phyloP scores from a whole-genome alignment of 2,113 vertebrate species.

The Leucosticte australis region DNA sequence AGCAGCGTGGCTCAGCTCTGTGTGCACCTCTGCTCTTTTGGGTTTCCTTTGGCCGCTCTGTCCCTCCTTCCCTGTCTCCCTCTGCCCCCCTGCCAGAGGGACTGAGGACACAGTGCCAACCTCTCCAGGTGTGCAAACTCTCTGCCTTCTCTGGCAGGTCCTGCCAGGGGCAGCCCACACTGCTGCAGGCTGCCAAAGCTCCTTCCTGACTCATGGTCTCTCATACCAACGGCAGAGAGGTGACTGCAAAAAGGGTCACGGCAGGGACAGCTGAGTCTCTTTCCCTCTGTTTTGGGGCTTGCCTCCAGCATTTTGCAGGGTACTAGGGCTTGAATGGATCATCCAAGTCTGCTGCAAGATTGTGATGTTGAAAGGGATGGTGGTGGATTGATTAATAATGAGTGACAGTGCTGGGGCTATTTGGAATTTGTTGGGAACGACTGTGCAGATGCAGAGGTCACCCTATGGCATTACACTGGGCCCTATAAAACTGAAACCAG shows the following conservation, averaged over 20 bases:
- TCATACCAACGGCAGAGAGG: not conserved
- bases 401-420: not conserved
- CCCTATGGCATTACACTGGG: not conserved
- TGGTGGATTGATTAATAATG: not conserved
- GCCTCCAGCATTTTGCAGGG: not conserved
- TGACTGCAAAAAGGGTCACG: not conserved
- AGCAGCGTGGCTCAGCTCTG: constrained; percentile 9
- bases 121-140: constrained; percentile 72
- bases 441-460: not conserved
- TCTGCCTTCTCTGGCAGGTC: constrained; percentile 60
- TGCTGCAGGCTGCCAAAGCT: constrained; percentile 55
- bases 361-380: not conserved
- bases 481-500: not conserved
- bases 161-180: constrained; percentile 51
- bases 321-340: not conserved
- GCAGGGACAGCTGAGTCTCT: not conserved
- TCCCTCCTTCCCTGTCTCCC: not conserved
- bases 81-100: not conserved
- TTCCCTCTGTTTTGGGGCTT: not conserved
- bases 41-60: not conserved
- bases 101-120: not conserved
- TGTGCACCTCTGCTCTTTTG: not conserved
- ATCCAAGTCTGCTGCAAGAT: not conserved
- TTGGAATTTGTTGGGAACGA: not conserved
- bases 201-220: constrained; percentile 22